Base-by-base conservation (phyloP, 1,140 invertebrate species). In the Drosophila nigromelanica region DNA sequence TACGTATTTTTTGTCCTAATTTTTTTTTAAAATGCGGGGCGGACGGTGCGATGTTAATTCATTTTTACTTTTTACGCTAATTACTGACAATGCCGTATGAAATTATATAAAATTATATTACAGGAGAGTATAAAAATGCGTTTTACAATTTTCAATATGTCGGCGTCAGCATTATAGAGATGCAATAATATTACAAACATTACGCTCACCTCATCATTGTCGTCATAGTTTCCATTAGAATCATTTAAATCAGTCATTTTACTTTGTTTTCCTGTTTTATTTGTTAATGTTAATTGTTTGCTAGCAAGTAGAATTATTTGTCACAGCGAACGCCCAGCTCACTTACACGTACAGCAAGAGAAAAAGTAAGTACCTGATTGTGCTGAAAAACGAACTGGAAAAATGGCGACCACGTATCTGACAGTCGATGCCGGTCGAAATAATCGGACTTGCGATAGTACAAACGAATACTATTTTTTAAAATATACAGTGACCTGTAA, bases 161-260 rank as follows among this genome's bases (percentile, higher is more conserved):
- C 60, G 63, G 80, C 73, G 58, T 76, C 73, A 59, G 66, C 72
- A 64, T 60, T 73, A 77, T 68, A 18, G 27, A 39, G 40, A 42
- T 24, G 37, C 39, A 24, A 55, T 48, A 48, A n/a, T 56, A 18
- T 35, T n/a, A 52, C 3, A 27, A 55, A 30, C 14, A 11, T 24
- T 39, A 21, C 27, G 63, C 90, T 91, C 50, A 91, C 90, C 81
- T 91, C 90, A 15, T 91, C 89, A 35, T 91, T 75, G 59, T 91
- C 76, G 42, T 89, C 81, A 62, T 91, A 91, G 55, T 90, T 89
- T 64, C 83, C 79, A 68, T 91, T 91, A 5, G 83, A 87, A 64
- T 87, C 83, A 24, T 87, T 87, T 8, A 82, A 27, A 63, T 87
- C 83, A 4, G 83, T 79, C 83, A 87, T 87, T 68, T 21, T 35